These are phyloP conservation scores for Ommatoiulus sabulosus DNA, from an alignment of 2,888 invertebrate genomes.

Conservation along the genomic window DNA sequence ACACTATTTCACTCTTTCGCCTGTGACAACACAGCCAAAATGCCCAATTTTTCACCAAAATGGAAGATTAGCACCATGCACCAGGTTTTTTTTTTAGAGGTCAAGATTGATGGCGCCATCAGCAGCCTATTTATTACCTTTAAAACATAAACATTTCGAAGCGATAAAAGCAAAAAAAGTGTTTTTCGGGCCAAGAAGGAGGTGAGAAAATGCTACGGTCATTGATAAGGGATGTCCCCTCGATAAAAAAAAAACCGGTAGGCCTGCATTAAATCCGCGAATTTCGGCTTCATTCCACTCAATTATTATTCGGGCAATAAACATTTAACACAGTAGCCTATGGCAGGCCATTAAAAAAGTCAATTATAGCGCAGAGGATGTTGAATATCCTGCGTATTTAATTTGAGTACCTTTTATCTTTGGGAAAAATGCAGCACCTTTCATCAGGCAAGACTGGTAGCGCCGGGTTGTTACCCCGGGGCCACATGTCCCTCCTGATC, in stretches of 20 bases:
- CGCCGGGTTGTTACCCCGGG: not conserved
- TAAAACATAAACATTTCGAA: not conserved
- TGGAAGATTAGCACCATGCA: not conserved
- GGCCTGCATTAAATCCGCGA: not conserved
- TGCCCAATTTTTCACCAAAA: constrained; percentile 38
- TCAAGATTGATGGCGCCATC: not conserved
- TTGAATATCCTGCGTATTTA: not conserved
- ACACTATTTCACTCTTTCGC: not conserved
- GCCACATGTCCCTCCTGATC: constrained; percentile 27
- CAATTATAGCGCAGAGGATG: constrained; percentile 23
- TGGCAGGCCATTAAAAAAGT: constrained; percentile 7
- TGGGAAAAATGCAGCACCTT: not conserved
- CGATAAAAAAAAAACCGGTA: constrained; percentile 3
- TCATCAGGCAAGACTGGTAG: not conserved
- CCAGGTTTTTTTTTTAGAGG: not conserved
- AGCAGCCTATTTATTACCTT: constrained; percentile 7
- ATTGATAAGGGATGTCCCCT: constrained; percentile 24
- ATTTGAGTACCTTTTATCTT: not conserved
- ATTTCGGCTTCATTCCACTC: constrained; percentile 8
- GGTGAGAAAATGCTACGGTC: constrained; percentile 12
- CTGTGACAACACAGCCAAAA: not conserved
- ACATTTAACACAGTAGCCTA: constrained; percentile 29
- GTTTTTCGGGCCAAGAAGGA: not conserved
- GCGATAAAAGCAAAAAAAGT: not conserved
- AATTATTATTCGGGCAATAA: constrained; percentile 35